Conservation (phyloP, 2,113 vertebrate genomes). For the Siniperca chuatsi region DNA sequence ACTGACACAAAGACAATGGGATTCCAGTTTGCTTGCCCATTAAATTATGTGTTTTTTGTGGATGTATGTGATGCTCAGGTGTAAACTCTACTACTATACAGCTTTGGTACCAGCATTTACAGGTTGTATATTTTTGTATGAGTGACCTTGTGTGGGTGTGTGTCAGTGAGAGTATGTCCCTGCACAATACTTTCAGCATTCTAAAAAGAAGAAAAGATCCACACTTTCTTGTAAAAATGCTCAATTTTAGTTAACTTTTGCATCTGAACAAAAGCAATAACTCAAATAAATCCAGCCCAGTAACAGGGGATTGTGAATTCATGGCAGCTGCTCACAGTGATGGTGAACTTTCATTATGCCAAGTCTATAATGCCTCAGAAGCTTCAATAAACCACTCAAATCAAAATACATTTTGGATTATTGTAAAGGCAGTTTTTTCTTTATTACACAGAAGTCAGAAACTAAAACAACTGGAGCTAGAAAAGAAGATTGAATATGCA, state of each 20-base stretch:
- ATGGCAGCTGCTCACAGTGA: constrained; percentile 17
- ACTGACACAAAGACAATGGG: neutral
- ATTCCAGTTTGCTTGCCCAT: constrained; percentile 4
- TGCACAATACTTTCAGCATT: neutral
- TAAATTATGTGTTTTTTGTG: neutral
- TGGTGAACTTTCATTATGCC: constrained; percentile 25
- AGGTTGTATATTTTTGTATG: neutral
- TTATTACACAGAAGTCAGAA: neutral
- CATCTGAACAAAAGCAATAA: constrained; percentile 20
- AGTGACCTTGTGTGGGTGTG: neutral
- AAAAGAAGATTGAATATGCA: neutral
- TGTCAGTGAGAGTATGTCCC: neutral
- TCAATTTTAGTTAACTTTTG: neutral
- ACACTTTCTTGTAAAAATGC: neutral
- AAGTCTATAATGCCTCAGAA: constrained; percentile 23
- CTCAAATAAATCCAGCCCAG: constrained; percentile 26
- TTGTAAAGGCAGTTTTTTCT: neutral
- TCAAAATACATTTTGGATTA: constrained; percentile 15
- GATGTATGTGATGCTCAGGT: neutral
- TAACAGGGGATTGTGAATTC: constrained; percentile 20
- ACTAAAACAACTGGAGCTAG: no score
- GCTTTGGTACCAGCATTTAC: neutral
- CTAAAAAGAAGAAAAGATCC: neutral
- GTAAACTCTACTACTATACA: neutral
- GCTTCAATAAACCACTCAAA: constrained; percentile 28